Base-by-base conservation (phyloP, 2,113 vertebrate genomes). In the Centropus unirufus region DNA sequence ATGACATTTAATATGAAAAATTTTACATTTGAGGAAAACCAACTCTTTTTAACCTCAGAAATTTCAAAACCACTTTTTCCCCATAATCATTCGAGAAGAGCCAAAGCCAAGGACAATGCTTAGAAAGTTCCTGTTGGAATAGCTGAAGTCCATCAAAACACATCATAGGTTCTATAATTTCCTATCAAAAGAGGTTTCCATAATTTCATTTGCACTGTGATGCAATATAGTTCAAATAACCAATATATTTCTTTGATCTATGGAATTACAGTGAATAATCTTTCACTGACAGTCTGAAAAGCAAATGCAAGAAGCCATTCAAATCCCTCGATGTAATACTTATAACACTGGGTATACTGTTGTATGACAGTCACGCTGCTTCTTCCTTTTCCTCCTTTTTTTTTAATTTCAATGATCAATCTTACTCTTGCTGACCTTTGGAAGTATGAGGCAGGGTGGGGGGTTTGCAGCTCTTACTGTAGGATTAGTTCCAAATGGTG, bases 401-500 rank as follows among this genome's bases (percentile, higher is more conserved):
- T 86, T 63, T 47, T 68, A 8, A 36, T 36, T 66, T 49, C 54
- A 52, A 1, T 32, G 40, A 82, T 24, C 66, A 70, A 2, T 21
- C 62, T 92, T 42, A 63, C 27, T 3, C 57, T 92, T 62, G 26
- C 19, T 34, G 77, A 72, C 36, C 26, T 66, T 83, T 14, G 30
- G 24, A 87, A 95, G 76, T 6, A 5, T 1, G 4, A 86, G 30
- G 42, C 3, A 2, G 55, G 20, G 24, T 23, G 2, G 11, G 13
- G 39, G 12, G 26, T 30, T 67, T 52, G 49, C 64, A 79, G 51
- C 26, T 13, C 40, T 30, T 77, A 24, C 59, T 62, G 17, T 47
- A 83, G 78, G 36, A 81, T 69, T 72, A 78, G 9, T 59, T 96
- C 89, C 93, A 97, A 97, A 96, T 62, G 46, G 36, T 47, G 52